Base-by-base conservation (phyloP, 2,797 vertebrate genomes). In the Valencia hispanica region DNA sequence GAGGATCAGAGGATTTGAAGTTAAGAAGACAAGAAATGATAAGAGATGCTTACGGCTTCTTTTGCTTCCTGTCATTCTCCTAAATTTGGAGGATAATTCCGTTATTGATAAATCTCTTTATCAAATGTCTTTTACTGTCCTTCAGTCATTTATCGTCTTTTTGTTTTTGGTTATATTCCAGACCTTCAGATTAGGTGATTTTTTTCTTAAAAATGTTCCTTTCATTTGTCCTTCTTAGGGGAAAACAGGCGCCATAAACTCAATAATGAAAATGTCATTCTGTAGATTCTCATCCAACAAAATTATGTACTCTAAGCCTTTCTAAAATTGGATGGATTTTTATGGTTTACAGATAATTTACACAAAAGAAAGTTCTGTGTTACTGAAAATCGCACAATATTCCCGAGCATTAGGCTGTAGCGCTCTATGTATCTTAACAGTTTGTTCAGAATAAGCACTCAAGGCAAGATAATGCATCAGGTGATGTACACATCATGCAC, bases 1-100 rank as follows among this genome's bases (percentile, higher is more conserved):
- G 70, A 75, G 78, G 82, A 89, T 84, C 85, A 85, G 86, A 87
- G 73, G 83, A 85, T 82, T 87, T 86, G 59, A 75, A 75, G 25
- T 83, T 74, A 27, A 75, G 78, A 80, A 68, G 70, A 82, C 66
- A 73, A 73, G 74, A 77, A 80, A 84, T 89, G 75, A 89, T 90
- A 87, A 83, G 78, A 76, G 75, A 71, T 70, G 73, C 71, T 78
- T 63, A 71, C 41, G 41, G 79, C 78, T 79, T 80, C 59, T 74
- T 39, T 69, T 86, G 81, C 74, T 79, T 45, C 63, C 47, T 51
- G 51, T 79, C 78, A 84, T 72, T 78, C 68, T 70, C 81, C 76
- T 73, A 85, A 80, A 59, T 90, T 88, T 70, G 48, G 73, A 74
- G 73, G 73, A 72, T 82, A 86, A 68, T 79, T 78, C 70, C 9